These are phyloP conservation scores for Rhizomys pruinosus DNA, from an alignment of 2,113 vertebrate genomes.

Conservation along the genomic window DNA sequence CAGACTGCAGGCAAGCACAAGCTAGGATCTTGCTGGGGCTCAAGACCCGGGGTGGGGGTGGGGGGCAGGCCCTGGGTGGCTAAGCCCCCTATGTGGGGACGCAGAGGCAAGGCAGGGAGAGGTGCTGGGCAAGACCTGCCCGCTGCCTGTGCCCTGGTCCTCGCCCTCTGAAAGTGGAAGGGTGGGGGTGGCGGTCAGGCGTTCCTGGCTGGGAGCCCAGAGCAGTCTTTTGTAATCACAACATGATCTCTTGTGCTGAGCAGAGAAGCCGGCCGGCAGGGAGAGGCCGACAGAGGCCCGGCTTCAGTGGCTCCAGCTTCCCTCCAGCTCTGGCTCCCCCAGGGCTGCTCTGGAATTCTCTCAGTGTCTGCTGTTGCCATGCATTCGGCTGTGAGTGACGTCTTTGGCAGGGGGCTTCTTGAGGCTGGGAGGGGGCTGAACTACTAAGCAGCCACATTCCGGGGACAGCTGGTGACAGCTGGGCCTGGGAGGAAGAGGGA, in stretches of 20 bases:
- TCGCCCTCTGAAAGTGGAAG: conserved; percentile 83
- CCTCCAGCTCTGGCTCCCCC: conserved; percentile 88
- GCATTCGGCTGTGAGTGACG: conserved; percentile 94
- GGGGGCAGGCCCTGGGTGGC: neutral
- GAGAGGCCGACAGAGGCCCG: conserved; percentile 84
- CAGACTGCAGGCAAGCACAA: neutral
- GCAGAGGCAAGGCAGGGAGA: conserved; percentile 31
- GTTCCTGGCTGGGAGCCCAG: conserved; percentile 91
- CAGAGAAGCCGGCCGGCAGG: conserved; percentile 87
- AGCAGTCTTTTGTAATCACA: conserved; percentile 95
- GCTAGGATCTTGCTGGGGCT: neutral
- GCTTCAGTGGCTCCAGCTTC: conserved; percentile 84
- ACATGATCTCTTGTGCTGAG: conserved; percentile 95
- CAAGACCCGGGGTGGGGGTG: neutral
- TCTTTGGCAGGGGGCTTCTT: conserved; percentile 75
- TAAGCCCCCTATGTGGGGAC: neutral
- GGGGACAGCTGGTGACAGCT: conserved; percentile 55
- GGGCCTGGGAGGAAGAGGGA: conserved; percentile 52
- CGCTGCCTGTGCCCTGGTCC: conserved; percentile 62
- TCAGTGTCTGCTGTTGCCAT: conserved; percentile 86
- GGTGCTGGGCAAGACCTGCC: conserved; percentile 63
- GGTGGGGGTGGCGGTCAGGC: conserved; percentile 90
- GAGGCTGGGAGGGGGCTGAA: conserved; percentile 45
- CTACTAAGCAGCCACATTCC: neutral
- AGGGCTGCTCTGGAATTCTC: conserved; percentile 91